phyloP scores from a whole-genome alignment of 2,797 vertebrate genomes.

The Sebastes minor region DNA sequence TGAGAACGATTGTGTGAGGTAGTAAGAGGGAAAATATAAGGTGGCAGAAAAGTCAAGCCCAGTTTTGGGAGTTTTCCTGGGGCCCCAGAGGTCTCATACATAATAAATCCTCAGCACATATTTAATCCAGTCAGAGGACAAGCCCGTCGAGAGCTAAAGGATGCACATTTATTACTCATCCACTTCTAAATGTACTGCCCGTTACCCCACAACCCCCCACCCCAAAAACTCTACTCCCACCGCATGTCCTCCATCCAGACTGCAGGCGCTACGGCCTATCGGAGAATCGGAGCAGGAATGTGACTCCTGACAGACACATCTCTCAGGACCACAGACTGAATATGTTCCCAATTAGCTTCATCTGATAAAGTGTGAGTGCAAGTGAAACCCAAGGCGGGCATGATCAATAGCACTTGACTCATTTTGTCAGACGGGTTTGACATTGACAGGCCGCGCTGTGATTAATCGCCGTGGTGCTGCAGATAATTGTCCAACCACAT shows the following conservation, averaged over 20 bases:
- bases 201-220: slow-evolving; percentile 16
- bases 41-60: slow-evolving; percentile 21
- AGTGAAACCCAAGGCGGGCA: slow-evolving; percentile 73
- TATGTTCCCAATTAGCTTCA: slow-evolving; percentile 82
- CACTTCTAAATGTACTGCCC: slow-evolving; percentile 48
- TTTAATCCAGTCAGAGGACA: slow-evolving; percentile 71
- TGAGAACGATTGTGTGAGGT: slow-evolving; percentile 28
- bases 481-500: slow-evolving; percentile 75
- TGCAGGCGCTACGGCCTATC: slow-evolving; percentile 75
- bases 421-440: slow-evolving; percentile 69
- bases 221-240: slow-evolving; percentile 42
- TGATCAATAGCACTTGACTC: slow-evolving; percentile 79
- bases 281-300: slow-evolving; percentile 79
- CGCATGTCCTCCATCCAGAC: slow-evolving; percentile 62
- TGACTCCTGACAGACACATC: slow-evolving; percentile 79
- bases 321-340: slow-evolving; percentile 73
- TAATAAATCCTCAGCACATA: slow-evolving; percentile 73
- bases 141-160: slow-evolving; percentile 54
- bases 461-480: slow-evolving; percentile 66
- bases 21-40: slow-evolving; percentile 40
- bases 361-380: slow-evolving; percentile 82
- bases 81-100: slow-evolving; percentile 47
- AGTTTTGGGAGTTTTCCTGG: slow-evolving; percentile 16
- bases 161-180: slow-evolving; percentile 73
- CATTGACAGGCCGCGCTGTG: slow-evolving; percentile 66